A percentile compares a stretch with the other conserved stretches of the same genome.
phyloP scores from a whole-genome alignment of 2,888 invertebrate species.

The Cheilosia variabilis region DNA sequence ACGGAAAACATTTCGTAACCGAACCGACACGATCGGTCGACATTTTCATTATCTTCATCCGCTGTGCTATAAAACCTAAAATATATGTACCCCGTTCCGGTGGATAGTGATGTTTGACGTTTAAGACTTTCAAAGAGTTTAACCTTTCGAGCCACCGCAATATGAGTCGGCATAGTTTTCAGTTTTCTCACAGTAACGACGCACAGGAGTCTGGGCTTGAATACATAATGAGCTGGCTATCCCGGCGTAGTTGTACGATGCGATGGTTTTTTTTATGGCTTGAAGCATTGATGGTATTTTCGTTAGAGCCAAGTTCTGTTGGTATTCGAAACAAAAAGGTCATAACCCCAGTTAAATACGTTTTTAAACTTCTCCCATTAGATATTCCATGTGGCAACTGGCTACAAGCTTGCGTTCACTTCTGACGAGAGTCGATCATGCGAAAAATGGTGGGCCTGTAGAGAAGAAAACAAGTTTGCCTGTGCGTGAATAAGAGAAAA shows the following conservation, averaged over 20 bases:
- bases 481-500: constrained; percentile 11
- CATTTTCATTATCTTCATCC: constrained; percentile 26
- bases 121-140: constrained; percentile 46
- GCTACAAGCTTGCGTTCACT: constrained; percentile 20
- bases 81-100: constrained; percentile 13
- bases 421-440: constrained; percentile 12
- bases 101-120: constrained; percentile 49
- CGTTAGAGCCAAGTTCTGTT: constrained; percentile 1
- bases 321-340: constrained; percentile 40
- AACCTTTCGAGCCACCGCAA: constrained; percentile 63
- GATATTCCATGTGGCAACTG: constrained; percentile 11
- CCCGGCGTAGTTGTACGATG: neutral
- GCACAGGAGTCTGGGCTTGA: constrained; percentile 53
- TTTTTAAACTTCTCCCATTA: constrained; percentile 6
- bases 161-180: constrained; percentile 49
- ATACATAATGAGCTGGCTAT: constrained; percentile 57
- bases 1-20: constrained; percentile 58
- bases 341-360: constrained; percentile 25
- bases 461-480: neutral
- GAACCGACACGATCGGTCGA: constrained; percentile 26
- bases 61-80: neutral
- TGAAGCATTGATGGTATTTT: neutral
- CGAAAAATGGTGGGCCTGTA: constrained; percentile 5
- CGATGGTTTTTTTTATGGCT: neutral
- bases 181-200: constrained; percentile 29